Base-by-base conservation (phyloP, 2,797 vertebrate genomes). In the Chelon labrosus region DNA sequence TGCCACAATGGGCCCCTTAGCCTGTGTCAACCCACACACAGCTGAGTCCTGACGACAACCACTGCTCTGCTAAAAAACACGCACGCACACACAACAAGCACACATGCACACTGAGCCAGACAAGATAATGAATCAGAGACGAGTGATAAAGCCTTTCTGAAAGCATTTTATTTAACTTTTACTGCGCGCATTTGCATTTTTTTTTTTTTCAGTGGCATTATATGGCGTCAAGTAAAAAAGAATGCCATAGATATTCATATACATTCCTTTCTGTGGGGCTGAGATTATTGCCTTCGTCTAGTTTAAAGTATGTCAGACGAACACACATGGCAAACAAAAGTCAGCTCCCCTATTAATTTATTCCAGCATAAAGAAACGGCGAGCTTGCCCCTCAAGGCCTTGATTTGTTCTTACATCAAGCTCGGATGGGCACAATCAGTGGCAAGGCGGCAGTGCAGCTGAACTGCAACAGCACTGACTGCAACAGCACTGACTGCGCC, bases 391-490 rank as follows among this genome's bases (percentile, higher is more conserved):
- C 59, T 56, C 4, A 0, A 79, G 88, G 72, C 17, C 51, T 78
- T 63, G 38, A 70, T 88, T 88, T 91, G 79, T 86, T 86, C 77
- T 79, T 65, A 44, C 76, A 87, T 92, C 77, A 90, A 90, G 93
- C 91, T 87, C 64, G 82, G 79, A 85, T 91, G 85, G 90, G 90
- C 85, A 87, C 85, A 76, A 86, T 89, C 80, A 79, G 86, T 19
- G 75, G 65, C 67, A 79, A 71, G 75, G 77, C 73, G 70, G 65
- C 61, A 31, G 59, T 75, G 68, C 88, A 88, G 91, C 88, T 90
- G 90, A 91, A 88, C 79, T 77, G 70, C 25, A 84, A 59, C 31
- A 57, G 46, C 39, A 8, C 9, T 59, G 58, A 57, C 56, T 82
- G 77, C 31, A 84, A 59, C 31, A 57, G 46, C 39, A 8, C 9